Base-by-base conservation (phyloP, 92 coral and sea anemone genomes). In the Meandrina meandrites region DNA sequence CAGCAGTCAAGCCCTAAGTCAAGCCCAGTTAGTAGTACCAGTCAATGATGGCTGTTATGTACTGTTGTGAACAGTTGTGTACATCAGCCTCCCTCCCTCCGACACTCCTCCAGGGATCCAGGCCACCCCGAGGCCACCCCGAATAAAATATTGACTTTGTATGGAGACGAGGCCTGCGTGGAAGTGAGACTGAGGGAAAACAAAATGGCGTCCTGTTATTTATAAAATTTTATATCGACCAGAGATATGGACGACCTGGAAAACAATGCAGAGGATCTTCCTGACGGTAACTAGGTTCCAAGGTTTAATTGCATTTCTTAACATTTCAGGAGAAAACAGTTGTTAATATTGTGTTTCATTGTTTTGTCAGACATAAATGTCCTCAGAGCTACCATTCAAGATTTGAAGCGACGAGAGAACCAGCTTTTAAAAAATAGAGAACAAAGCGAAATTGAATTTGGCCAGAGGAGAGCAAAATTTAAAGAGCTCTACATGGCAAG, bases 381-480 rank as follows among this genome's bases (percentile, higher is more conserved):
- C 48, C 91, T 97, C 79, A 89, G 81, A 86, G 85, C 92, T 30
- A 84, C 79, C n/a, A 85, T 97, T 64, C 70, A 83, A 79, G 93
- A 88, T 36, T 89, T 93, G n/a, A 90, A 77, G 50, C 85, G 85
- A 45, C 88, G 90, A 78, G 96, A 97, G 81, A 78, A 85, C 36
- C 92, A 92, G 68, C 94, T 93, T 22, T 74, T 87, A 45, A 36
- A 88, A 70, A 88, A 88, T 36, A 93, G 90, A 71, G 92, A 93
- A 85, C 83, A 81, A 57, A 89, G 86, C 68, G 99, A 97, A 87
- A 90, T 87, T 86, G 99, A 97, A 66, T 97, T 95, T 70, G 99
- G 99, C 10, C 94, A 92, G 83, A 95, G 93, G 69, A 84, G 99
- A 89, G 99, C 99, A 30, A 90, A 90, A 80, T 94, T 97, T 89